Base-by-base conservation (phyloP, 2,797 vertebrate genomes). In the Yasuhikotakia modesta region DNA sequence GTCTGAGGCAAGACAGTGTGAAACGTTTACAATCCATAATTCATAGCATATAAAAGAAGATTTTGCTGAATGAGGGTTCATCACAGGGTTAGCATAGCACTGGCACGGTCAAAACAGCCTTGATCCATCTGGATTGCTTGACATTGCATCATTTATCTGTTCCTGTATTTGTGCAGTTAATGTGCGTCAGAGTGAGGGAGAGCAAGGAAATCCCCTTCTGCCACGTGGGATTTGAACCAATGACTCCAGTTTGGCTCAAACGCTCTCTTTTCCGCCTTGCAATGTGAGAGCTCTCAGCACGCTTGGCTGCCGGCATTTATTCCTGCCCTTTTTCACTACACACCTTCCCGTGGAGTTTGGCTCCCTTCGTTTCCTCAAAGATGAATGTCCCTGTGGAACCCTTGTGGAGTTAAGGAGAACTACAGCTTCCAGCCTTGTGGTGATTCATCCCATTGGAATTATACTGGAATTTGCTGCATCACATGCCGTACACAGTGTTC, bases 71-170 rank as follows among this genome's bases (percentile, higher is more conserved):
- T 82, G 65, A 78, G 30, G 5, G 69, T 70, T 60, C 53, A 80
- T 72, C 65, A 68, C 27, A 0, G 65, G 65, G 78, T 83, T 78
- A 30, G 45, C 75, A 76, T 24, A 13, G 3, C 71, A 66, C 73
- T 69, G 60, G 58, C 58, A 45, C 53, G 74, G 69, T 70, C 78
- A 69, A 52, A 73, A 82, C 65, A 73, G 72, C 61, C 80, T 80
- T 78, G 80, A 83, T 78, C 81, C 75, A 21, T 61, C 50, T 53
- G 50, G 57, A 82, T 87, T 88, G 79, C 84, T 64, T 39, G 64
- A 79, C 57, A 73, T 87, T 88, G 85, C 87, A 83, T 88, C 85
- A 88, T 76, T 82, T 83, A 65, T 76, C 76, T 73, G 70, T 78
- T 52, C 39, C 22, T 3, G 45, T 55, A 45, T 58, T 61, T 27